phyloP scores from a whole-genome alignment of 2,113 vertebrate genomes.

The Cavia aperea region DNA sequence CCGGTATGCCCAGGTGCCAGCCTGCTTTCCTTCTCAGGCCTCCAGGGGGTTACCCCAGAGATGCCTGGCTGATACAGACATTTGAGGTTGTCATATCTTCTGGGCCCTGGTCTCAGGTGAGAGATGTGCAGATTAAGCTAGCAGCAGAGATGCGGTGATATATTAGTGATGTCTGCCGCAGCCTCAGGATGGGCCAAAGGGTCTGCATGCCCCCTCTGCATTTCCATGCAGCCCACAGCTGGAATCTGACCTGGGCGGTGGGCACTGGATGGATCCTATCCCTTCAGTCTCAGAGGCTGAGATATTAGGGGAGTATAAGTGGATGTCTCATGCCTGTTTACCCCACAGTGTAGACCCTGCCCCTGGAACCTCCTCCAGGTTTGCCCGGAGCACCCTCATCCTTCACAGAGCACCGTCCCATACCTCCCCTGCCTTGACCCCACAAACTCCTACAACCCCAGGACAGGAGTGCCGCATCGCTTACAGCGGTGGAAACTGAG shows the following conservation, averaged over 20 bases:
- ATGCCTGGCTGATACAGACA: no score
- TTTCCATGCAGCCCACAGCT: not conserved
- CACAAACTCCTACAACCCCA: accelerated
- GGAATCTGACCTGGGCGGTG: not conserved
- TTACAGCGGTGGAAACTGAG: not conserved
- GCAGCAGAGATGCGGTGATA: not conserved
- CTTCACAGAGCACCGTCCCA: accelerated
- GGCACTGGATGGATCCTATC: not conserved
- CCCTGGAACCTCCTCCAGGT: accelerated
- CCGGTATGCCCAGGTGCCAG: not conserved
- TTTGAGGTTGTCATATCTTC: not conserved
- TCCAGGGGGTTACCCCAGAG: accelerated
- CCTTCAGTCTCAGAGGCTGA: not conserved
- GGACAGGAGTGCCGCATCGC: accelerated
- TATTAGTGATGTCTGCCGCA: not conserved
- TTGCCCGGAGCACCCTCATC: accelerated
- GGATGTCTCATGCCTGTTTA: not conserved
- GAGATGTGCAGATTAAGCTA: not conserved
- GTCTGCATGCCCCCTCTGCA: accelerated
- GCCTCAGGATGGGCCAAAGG: accelerated
- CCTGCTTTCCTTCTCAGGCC: not conserved
- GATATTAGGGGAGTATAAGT: not conserved
- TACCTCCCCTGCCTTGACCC: not conserved
- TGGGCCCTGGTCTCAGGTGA: not conserved
- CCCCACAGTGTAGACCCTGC: no score